Evolutionary conservation across 2,888 invertebrate species (phyloP), one percentile per base, ranked within the genome.

Genomic region (Philonicus albiceps): DNA sequence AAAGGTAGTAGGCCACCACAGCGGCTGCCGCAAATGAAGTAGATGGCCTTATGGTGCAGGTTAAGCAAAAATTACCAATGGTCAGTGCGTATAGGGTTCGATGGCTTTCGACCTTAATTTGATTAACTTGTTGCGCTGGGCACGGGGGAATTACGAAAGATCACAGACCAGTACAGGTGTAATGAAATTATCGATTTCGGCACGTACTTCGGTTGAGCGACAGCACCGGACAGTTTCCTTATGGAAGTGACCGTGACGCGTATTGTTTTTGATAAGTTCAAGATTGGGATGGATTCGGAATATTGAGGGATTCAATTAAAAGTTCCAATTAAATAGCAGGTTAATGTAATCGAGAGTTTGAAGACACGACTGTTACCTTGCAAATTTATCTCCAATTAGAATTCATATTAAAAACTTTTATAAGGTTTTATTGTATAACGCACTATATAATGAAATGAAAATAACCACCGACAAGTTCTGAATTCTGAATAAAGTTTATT

Each of bases 51-150:
- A 64, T 27, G 64, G 64, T 64, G 64, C 64, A 64, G 22, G 11
- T 27, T 11, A 27, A 64, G 13, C 64, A 11, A 22, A 64, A 64
- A 64, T 64, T 27, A 27, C 27, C 64, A 22, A 27, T 64, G 64
- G 64, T 22, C 64, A 64, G 22, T 64, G 64, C 64, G 13, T 53
- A n/a, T n/a, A 78, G 27, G 27, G 78, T 78, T 78, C 49, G 49
- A 78, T 78, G 78, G 49, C 53, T 43, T 78, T 78, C 49, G 49
- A 31, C 78, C 78, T 78, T 78, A 78, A 53, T 78, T 78, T 78
- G 30, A 78, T 78, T 78, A 78, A 49, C 53, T 78, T 37, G 53
- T 37, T 49, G 49, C 27, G 64, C 64, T 64, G 64, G 64, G 22
- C 64, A 64, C 27, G 64, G 27, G n/a, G n/a, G n/a, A n/a, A 22